Evolutionary conservation across 2,888 invertebrate species (phyloP).

Genomic region (Ormia ochracea): DNA sequence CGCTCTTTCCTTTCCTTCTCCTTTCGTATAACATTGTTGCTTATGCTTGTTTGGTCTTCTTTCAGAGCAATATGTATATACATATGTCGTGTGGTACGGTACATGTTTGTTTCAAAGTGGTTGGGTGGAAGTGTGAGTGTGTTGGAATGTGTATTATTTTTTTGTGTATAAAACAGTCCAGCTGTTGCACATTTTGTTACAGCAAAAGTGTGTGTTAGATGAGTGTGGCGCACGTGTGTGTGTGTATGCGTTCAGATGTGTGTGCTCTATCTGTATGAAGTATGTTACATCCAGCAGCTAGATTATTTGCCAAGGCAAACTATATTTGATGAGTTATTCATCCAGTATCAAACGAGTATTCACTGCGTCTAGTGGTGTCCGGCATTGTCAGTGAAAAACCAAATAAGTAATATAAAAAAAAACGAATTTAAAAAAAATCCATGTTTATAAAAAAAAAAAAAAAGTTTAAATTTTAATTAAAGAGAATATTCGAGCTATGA

Average conservation of each 20-base stretch:
- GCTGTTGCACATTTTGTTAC: slow-evolving; percentile 60
- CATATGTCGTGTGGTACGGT: background rate
- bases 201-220: slow-evolving; percentile 20
- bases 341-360: slow-evolving; percentile 71
- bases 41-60: background rate
- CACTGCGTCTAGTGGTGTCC: slow-evolving; percentile 66
- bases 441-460: slow-evolving; percentile 22
- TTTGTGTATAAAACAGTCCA: slow-evolving; percentile 52
- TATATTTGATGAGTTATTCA: slow-evolving; percentile 49
- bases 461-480: background rate
- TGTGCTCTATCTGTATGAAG: slow-evolving; percentile 3
- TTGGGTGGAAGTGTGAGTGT: no score
- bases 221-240: background rate
- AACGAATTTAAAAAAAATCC: slow-evolving; percentile 28
- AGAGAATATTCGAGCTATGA: background rate
- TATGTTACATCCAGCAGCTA: slow-evolving; percentile 56
- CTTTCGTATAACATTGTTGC: slow-evolving; percentile 7
- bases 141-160: slow-evolving; percentile 10
- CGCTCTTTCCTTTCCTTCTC: slow-evolving; percentile 5
- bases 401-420: slow-evolving; percentile 27
- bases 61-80: background rate
- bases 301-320: slow-evolving; percentile 63
- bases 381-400: slow-evolving; percentile 34
- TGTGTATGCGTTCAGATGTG: background rate
- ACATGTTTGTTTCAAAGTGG: background rate